Evolutionary conservation across 2,113 vertebrate species (phyloP), one percentile per base, ranked within the genome.

Genomic region (Recurvirostra avosetta): DNA sequence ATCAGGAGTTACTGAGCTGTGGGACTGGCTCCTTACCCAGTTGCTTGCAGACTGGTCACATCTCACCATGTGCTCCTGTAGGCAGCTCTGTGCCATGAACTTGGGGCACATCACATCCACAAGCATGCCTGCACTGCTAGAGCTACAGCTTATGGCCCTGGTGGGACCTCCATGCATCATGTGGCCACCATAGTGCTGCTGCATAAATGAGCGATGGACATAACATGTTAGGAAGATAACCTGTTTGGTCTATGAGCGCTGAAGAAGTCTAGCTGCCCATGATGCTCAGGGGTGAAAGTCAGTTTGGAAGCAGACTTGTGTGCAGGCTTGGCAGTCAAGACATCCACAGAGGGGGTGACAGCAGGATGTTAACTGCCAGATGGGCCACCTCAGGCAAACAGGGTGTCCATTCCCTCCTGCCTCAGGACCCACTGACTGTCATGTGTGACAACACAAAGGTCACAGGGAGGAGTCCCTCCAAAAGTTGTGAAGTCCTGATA

Each of bases 151-250:
- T 10, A 20, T 16, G 40, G n/a, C 26, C 17, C 27, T 40, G 45
- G 15, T 77, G 49, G 53, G 23, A 47, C 16, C 16, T 43, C 26
- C 43, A 11, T 3, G 13, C 25, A 38, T 23, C n/a, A 2, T 1
- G 32, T 59, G 52, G 15, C 47, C n/a, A 55, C 47, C 23, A 20
- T 21, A 53, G n/a, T 26, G 30, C 50, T 77, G 59, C 40, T 56
- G 36, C 2, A 0, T 21, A 53, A 45, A 17, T 13, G 8, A 78
- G 13, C 0, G 0, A 10, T 1, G 38, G 56, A 88, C 47, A 58
- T 34, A 23, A 9, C 0, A 5, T 5, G 6, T 55, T 2, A 3
- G 26, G 72, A 56, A 43, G 61, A 34, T 17, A 61, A 82, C 5
- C 36, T 36, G 12, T 26, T 43, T 49, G 15, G 49, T 38, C 55